Evolutionary conservation across 2,797 vertebrate species (phyloP).

Genomic region (Synanceia verrucosa): DNA sequence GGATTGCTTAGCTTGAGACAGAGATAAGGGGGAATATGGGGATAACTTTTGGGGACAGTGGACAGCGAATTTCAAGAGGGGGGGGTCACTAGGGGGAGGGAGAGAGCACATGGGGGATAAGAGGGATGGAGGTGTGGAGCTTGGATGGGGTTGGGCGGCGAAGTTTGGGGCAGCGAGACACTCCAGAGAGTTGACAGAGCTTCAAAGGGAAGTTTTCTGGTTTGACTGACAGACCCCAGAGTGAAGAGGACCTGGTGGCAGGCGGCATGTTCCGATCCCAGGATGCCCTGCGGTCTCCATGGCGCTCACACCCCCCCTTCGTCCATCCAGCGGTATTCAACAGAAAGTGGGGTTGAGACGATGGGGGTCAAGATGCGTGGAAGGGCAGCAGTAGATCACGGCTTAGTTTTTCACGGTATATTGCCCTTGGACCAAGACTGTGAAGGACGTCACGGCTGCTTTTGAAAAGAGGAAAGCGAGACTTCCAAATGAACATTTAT

Average conservation of each 20-base stretch:
- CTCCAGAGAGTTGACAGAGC: constrained; percentile 77
- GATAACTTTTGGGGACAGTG: constrained; percentile 74
- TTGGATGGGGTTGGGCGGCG: constrained; percentile 43
- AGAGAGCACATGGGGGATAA: constrained; percentile 48
- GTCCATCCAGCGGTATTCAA: constrained; percentile 43
- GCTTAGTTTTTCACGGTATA: constrained; percentile 36
- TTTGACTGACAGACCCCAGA: constrained; percentile 79
- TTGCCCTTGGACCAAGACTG: constrained; percentile 58
- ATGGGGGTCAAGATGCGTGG: constrained; percentile 62
- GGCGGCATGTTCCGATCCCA: constrained; percentile 66
- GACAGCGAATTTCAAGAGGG: constrained; percentile 65
- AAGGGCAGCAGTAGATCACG: constrained; percentile 40
- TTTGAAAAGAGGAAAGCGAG: background rate
- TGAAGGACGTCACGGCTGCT: constrained; percentile 53
- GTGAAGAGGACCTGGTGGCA: constrained; percentile 74
- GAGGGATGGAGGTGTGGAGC: constrained; percentile 60
- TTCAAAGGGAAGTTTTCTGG: constrained; percentile 81
- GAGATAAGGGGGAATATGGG: constrained; percentile 77
- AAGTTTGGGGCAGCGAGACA: constrained; percentile 52
- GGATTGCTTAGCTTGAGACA: constrained; percentile 74
- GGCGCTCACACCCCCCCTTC: constrained; percentile 42
- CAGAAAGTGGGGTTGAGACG: constrained; percentile 49
- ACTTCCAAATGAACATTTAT: constrained; percentile 29
- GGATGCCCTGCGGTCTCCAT: constrained; percentile 70
- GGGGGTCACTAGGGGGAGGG: constrained; percentile 66